Conservation (phyloP, 2,888 invertebrate genomes). For the Molanna angustata region DNA sequence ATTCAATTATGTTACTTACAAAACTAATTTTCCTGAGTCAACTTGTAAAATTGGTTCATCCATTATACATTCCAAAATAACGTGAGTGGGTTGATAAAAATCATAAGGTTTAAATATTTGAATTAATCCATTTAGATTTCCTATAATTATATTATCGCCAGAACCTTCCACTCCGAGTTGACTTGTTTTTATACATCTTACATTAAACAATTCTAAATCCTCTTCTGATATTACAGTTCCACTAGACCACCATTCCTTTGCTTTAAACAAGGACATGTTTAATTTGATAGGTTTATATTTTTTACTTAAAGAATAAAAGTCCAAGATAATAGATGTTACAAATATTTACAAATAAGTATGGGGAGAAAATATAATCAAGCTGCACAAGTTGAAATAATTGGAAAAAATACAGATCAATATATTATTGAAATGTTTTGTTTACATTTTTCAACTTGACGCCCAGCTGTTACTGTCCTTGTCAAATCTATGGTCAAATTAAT, state of each 20-base stretch:
- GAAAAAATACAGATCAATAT: no score
- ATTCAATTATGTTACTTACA: conserved; percentile 64
- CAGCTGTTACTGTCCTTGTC: no score
- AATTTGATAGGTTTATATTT: no score
- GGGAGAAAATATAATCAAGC: no score
- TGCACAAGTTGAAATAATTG: no score
- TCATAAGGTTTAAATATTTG: conserved; percentile 60
- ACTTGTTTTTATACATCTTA: conserved; percentile 15
- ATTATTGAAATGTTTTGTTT: no score
- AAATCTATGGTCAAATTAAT: no score
- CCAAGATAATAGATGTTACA: neutral
- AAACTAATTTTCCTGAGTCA: conserved; percentile 64
- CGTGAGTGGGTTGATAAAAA: conserved; percentile 53
- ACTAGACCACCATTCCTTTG: conserved; percentile 69
- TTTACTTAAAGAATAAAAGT: no score
- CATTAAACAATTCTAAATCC: conserved; percentile 48
- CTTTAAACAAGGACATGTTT: conserved; percentile 74
- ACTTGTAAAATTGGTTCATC: conserved; percentile 65
- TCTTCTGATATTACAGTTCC: conserved; percentile 52
- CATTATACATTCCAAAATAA: conserved; percentile 64
- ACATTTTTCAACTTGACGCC: no score
- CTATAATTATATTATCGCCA: conserved; percentile 60
- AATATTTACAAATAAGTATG: neutral
- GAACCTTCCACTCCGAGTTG: conserved; percentile 26
- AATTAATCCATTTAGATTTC: conserved; percentile 64